Percentiles rank a stretch among this genome's conserved stretches.
phyloP scores from a whole-genome alignment of 2,888 invertebrate genomes.

The Beris chalybata region DNA sequence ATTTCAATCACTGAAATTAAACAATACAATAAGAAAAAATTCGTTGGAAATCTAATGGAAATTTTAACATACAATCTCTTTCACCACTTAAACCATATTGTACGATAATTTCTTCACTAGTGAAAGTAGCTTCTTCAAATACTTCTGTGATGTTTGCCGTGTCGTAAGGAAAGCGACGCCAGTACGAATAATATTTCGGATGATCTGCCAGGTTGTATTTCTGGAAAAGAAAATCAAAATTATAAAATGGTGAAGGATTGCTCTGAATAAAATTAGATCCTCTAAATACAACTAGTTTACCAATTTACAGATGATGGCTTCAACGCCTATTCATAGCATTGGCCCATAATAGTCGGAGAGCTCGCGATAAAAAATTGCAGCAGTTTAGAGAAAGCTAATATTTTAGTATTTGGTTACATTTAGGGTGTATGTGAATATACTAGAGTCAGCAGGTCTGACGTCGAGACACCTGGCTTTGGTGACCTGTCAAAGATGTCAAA shows the following conservation, averaged over 20 bases:
- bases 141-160: conserved; percentile 60
- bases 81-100: conserved; percentile 61
- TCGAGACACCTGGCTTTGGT: no score
- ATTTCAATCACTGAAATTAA: conserved; percentile 58
- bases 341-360: no score
- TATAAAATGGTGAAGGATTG: not conserved
- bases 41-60: not conserved
- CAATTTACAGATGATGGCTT: no score
- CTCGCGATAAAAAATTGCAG: no score
- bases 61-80: conserved; percentile 56
- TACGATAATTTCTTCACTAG: conserved; percentile 60
- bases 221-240: conserved; percentile 47
- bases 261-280: no score
- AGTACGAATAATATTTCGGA: conserved; percentile 60
- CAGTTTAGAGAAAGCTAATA: no score
- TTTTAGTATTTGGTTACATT: no score
- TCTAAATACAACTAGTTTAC: no score
- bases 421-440: no score
- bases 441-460: no score
- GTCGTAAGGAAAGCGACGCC: conserved; percentile 63
- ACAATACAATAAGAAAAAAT: not conserved
- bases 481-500: no score
- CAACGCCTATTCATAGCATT: no score
- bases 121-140: conserved; percentile 65
- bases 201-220: conserved; percentile 59